These are phyloP conservation scores for Drosophila lutescens DNA, from an alignment of 2,888 invertebrate genomes.

Conservation along the genomic window DNA sequence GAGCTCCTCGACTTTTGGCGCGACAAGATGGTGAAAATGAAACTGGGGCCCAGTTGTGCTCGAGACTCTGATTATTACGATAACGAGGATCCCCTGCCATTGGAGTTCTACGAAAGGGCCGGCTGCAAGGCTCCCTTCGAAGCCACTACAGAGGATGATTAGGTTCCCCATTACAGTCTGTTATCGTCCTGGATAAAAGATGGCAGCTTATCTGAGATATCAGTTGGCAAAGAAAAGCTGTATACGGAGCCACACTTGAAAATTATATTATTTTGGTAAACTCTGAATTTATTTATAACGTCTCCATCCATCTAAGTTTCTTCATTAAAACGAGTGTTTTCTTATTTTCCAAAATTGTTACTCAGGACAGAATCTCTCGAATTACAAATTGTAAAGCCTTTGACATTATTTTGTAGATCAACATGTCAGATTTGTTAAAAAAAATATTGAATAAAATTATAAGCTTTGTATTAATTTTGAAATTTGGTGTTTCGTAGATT, in stretches of 20 bases:
- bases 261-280: background rate
- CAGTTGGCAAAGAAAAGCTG: background rate
- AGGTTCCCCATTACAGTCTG: background rate
- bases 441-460: background rate
- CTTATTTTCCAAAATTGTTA: background rate
- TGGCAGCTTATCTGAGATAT: background rate
- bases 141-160: background rate
- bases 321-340: too few species aligned
- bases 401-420: background rate
- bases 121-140: conserved; percentile 66
- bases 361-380: background rate
- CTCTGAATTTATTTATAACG: background rate
- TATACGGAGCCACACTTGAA: background rate
- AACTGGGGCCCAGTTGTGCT: conserved; percentile 79
- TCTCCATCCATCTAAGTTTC: background rate
- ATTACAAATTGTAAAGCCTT: background rate
- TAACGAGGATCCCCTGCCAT: conserved; percentile 61
- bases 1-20: conserved; percentile 80
- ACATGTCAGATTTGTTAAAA: background rate
- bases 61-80: conserved; percentile 81
- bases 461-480: background rate
- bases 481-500: background rate
- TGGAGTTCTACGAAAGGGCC: conserved; percentile 74
- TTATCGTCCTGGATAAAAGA: background rate
- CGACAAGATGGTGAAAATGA: conserved; percentile 71